Conservation (phyloP, 2,888 invertebrate species). For the Patella pellucida region DNA sequence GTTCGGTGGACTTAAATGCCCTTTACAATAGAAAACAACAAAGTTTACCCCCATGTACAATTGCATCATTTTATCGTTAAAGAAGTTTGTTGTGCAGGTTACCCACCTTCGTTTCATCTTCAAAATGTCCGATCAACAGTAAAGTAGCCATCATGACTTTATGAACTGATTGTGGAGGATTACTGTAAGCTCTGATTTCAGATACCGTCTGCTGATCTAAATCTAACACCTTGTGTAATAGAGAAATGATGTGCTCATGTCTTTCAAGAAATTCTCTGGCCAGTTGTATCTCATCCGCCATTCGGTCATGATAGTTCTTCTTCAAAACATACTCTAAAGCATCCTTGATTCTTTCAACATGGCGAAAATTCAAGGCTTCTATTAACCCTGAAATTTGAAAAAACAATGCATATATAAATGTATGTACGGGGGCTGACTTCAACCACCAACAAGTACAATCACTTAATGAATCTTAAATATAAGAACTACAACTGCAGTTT, state of each 20-base stretch:
- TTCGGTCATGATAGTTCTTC: neutral
- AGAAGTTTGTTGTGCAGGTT: too few relatives aligned
- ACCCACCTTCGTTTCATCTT: conserved; percentile 64
- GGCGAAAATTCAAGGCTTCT: neutral
- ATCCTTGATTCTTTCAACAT: neutral
- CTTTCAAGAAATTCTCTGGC: conserved; percentile 49
- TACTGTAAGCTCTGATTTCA: conserved; percentile 62
- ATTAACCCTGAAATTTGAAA: neutral
- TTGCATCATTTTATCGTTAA: too few relatives aligned
- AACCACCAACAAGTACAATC: too few relatives aligned
- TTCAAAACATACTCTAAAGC: neutral
- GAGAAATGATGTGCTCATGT: conserved; percentile 45
- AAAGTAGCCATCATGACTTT: conserved; percentile 64
- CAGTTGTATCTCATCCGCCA: conserved; percentile 38
- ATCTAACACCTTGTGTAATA: conserved; percentile 52
- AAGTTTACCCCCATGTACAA: too few relatives aligned
- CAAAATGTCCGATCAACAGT: conserved; percentile 60
- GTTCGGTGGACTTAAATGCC: too few relatives aligned
- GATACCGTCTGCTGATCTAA: conserved; percentile 66
- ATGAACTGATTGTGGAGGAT: conserved; percentile 60
- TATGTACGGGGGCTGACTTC: too few relatives aligned
- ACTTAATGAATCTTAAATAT: too few relatives aligned
- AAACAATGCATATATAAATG: neutral
- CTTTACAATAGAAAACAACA: too few relatives aligned
- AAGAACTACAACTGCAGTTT: too few relatives aligned